Evolutionary conservation across 2,888 invertebrate species (phyloP).

Genomic region (Odontomyia ornata): DNA sequence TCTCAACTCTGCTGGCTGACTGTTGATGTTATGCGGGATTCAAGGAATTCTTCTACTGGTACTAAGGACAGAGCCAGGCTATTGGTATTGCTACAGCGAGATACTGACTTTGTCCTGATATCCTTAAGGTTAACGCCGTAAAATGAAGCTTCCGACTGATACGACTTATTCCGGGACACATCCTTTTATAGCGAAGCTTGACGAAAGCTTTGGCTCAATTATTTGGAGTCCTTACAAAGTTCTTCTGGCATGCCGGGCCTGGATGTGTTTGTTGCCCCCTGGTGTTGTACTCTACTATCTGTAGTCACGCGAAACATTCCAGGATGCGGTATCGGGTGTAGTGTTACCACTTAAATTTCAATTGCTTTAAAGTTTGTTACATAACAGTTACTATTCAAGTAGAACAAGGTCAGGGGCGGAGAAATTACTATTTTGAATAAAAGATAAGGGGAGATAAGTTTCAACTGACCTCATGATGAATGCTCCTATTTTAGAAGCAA

Average conservation of each 20-base stretch:
- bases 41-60: too few species aligned
- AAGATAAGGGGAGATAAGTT: not conserved
- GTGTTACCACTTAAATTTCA: slow-evolving; percentile 3
- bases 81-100: slow-evolving; percentile 3
- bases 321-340: not conserved
- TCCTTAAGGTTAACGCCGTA: slow-evolving; percentile 11
- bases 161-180: slow-evolving; percentile 9
- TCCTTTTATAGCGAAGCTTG: slow-evolving; percentile 28
- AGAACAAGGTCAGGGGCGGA: slow-evolving; percentile 1
- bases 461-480: too few species aligned
- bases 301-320: slow-evolving; percentile 13
- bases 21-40: not conserved
- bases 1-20: too few species aligned
- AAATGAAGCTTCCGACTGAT: slow-evolving; percentile 5
- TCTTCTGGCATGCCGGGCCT: not conserved
- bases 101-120: not conserved
- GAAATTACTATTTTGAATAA: not conserved
- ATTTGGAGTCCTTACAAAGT: not conserved
- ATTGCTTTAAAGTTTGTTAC: not conserved
- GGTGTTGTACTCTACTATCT: not conserved
- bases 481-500: too few species aligned
- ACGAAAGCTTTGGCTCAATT: not conserved
- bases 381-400: not conserved
- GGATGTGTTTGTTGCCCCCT: not conserved
- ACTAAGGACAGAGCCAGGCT: not conserved